These are phyloP conservation scores for Gasterosteus aculeatus DNA, from an alignment of 2,113 vertebrate species.

Conservation along the genomic window DNA sequence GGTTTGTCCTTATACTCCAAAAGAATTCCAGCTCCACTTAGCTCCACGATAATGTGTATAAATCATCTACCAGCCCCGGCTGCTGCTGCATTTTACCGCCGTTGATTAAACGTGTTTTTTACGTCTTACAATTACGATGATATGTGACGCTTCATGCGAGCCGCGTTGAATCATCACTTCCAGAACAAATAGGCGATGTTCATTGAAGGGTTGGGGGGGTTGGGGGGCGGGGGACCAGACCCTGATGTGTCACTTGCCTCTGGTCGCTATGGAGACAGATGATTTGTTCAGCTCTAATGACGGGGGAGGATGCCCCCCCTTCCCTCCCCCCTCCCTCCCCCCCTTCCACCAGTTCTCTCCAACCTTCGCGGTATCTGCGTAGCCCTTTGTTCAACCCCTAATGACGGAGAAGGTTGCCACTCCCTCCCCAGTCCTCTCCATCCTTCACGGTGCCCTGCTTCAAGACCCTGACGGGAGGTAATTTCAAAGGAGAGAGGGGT, in stretches of 20 bases:
- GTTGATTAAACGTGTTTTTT: constrained; percentile 23
- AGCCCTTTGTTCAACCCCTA: constrained; percentile 50
- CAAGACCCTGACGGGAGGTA: constrained; percentile 37
- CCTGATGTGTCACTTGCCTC: constrained; percentile 56
- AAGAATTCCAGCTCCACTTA: neutral
- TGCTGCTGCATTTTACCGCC: neutral
- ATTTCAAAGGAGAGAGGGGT: constrained; percentile 40
- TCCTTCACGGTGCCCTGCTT: constrained; percentile 47
- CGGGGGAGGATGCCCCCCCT: constrained; percentile 39
- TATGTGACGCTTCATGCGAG: constrained; percentile 14
- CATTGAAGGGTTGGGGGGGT: constrained; percentile 38
- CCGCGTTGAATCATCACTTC: constrained; percentile 40
- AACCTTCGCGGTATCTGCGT: constrained; percentile 52
- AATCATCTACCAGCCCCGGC: constrained; percentile 8
- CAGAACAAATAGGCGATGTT: constrained; percentile 41
- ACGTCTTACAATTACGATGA: constrained; percentile 31
- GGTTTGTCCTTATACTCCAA: no score
- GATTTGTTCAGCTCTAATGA: constrained; percentile 53
- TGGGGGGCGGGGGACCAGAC: constrained; percentile 21
- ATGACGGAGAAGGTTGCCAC: constrained; percentile 44
- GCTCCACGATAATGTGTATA: neutral
- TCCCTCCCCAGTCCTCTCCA: constrained; percentile 26
- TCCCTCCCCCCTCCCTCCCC: neutral
- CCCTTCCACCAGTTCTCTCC: neutral
- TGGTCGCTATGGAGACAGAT: constrained; percentile 67